Conservation (phyloP, 2,888 invertebrate species). For the Tipula lateralis region DNA sequence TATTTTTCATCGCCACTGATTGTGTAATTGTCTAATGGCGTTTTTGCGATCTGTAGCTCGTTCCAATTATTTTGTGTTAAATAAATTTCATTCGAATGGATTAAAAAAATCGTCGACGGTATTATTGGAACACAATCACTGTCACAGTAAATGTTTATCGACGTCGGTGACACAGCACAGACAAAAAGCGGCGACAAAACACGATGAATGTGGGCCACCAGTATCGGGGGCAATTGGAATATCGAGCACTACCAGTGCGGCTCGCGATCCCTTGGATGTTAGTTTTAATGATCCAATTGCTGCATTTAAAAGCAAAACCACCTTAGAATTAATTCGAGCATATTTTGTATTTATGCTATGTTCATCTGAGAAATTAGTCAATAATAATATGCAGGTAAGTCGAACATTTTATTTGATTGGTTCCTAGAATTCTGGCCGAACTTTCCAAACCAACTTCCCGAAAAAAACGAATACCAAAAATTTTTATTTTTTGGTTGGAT, state of each 20-base stretch:
- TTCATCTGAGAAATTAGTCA: conserved; percentile 79
- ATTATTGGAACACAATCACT: neutral
- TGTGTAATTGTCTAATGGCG: conserved; percentile 43
- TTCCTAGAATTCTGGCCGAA: neutral
- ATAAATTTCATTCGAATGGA: conserved; percentile 20
- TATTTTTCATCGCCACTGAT: neutral
- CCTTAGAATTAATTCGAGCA: conserved; percentile 83
- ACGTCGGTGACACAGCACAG: neutral
- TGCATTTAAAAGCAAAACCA: conserved; percentile 94
- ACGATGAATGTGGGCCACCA: neutral
- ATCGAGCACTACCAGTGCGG: conserved; percentile 37
- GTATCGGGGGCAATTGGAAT: neutral
- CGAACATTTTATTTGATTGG: no score
- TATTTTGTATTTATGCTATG: conserved; percentile 90
- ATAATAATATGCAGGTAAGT: conserved; percentile 86
- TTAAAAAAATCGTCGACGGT: neutral
- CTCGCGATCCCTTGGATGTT: conserved; percentile 70
- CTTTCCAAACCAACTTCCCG: neutral
- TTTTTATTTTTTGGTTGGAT: neutral
- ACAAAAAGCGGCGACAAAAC: neutral
- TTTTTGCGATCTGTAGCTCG: conserved; percentile 48
- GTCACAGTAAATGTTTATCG: neutral
- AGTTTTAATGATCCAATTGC: conserved; percentile 83
- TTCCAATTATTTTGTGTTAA: conserved; percentile 33
- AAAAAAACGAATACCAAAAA: no score